Evolutionary conservation across 2,797 vertebrate genomes (phyloP), one percentile per base, ranked within the genome.

Genomic region (Poecilia picta): DNA sequence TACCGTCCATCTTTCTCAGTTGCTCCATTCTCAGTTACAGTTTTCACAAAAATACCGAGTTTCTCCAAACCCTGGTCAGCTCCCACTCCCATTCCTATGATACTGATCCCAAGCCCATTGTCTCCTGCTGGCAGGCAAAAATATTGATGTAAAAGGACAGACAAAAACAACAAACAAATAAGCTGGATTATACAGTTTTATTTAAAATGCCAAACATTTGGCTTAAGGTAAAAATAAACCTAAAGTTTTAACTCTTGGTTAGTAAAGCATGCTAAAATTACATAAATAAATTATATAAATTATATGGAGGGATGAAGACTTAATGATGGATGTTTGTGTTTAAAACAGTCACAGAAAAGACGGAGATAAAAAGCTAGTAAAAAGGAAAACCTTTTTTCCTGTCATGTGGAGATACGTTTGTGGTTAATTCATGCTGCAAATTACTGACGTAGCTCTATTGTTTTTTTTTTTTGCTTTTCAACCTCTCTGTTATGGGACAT

Each of bases 1-100:
- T 90, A 98, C 98, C 97, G 95, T 79, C 96, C 97, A 78, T 98
- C 97, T 83, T 90, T 95, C 77, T 97, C 96, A 71, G 98, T 97
- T 39, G 98, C 97, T 92, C 98, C 98, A 59, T 94, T 94, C 88
- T 97, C 97, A 25, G 97, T 97, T 91, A 98, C 97, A 73, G 97
- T 98, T 95, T 98, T 98, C 75, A 98, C 97, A 92, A 98, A 98
- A 87, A 98, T 98, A 74, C 97, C 97, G 45, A 98, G 95, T 89
- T 98, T 98, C 91, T 98, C 97, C 90, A 98, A 90, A 74, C 97
- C 98, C 85, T 98, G 97, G 90, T 98, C 98, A 33, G 97, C 97
- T 87, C 97, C 97, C 75, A 98, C 98, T 85, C 97, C 97, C 97
- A 98, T 98, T 85, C 97, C 97, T 86, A 98, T 98, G 88, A 98